Conservation (phyloP, 2,113 vertebrate species). For the Gnathonemus longibarbis region DNA sequence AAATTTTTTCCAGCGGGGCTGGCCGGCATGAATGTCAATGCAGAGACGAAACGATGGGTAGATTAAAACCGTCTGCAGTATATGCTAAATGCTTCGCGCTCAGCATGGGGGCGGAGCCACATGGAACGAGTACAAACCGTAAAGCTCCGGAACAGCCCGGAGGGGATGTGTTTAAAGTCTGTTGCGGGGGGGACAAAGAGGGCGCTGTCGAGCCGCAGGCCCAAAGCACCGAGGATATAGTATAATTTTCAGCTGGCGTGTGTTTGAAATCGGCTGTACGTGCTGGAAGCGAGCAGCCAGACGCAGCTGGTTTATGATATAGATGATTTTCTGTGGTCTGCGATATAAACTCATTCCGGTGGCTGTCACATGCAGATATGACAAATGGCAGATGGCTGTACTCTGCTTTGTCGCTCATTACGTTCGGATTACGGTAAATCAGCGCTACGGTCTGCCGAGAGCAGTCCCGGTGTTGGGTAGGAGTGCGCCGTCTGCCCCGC, state of each 20-base stretch:
- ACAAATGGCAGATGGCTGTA: background rate
- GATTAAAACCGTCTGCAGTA: background rate
- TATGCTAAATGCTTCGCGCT: background rate
- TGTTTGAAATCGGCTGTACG: background rate
- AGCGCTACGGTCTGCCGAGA: background rate
- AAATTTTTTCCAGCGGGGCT: background rate
- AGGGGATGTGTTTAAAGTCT: conserved; percentile 30
- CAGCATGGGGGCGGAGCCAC: background rate
- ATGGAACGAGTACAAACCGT: background rate
- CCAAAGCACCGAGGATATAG: background rate
- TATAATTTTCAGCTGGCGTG: background rate
- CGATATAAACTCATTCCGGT: background rate
- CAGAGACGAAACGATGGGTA: background rate
- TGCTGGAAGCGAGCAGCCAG: background rate
- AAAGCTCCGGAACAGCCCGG: conserved; percentile 34
- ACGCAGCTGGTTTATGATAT: background rate
- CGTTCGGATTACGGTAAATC: background rate
- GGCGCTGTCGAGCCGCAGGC: background rate
- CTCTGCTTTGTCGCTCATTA: background rate
- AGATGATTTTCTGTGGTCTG: background rate
- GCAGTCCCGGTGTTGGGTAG: background rate
- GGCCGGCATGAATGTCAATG: background rate
- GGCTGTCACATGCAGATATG: background rate
- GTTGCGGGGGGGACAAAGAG: background rate
- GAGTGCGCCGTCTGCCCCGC: background rate